Conservation (phyloP, 2,888 invertebrate species). For the Sinotaia quadrata region DNA sequence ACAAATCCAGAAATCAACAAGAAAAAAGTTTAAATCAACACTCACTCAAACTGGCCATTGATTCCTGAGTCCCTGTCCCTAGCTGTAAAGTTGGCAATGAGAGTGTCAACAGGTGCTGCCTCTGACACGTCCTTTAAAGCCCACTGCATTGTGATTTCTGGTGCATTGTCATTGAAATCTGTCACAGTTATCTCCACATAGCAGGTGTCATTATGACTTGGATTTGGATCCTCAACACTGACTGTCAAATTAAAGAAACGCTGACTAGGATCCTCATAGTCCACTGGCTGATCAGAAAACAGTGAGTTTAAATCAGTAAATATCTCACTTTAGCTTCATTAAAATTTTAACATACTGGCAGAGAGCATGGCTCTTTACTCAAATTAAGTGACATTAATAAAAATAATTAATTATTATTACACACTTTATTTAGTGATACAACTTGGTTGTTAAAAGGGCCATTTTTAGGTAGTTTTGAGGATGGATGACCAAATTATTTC, state of each 20-base stretch:
- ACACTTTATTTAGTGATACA: no score
- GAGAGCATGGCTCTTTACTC: no score
- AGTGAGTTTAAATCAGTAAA: no score
- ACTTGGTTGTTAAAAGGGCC: no score
- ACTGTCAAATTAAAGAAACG: constrained; percentile 66
- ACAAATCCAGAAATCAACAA: no score
- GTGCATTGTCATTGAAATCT: constrained; percentile 99
- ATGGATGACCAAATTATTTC: no score
- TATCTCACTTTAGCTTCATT: no score
- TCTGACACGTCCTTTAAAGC: constrained; percentile 15
- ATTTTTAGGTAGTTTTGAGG: no score
- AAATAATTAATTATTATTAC: no score
- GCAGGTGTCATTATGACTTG: constrained; percentile 81
- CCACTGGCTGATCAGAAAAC: constrained; percentile 59
- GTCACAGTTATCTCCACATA: constrained; percentile 97
- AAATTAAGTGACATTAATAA: no score
- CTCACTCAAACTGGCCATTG: constrained; percentile 65
- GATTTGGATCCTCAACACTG: constrained; percentile 58
- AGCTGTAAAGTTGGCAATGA: constrained; percentile 92
- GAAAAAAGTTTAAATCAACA: constrained; percentile 12
- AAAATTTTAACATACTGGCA: no score
- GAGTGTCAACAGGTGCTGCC: background rate
- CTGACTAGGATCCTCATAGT: constrained; percentile 58
- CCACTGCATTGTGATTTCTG: constrained; percentile 80
- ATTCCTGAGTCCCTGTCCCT: constrained; percentile 96